Evolutionary conservation across 2,888 invertebrate species (phyloP).

Genomic region (Ecdyonurus torrentis): DNA sequence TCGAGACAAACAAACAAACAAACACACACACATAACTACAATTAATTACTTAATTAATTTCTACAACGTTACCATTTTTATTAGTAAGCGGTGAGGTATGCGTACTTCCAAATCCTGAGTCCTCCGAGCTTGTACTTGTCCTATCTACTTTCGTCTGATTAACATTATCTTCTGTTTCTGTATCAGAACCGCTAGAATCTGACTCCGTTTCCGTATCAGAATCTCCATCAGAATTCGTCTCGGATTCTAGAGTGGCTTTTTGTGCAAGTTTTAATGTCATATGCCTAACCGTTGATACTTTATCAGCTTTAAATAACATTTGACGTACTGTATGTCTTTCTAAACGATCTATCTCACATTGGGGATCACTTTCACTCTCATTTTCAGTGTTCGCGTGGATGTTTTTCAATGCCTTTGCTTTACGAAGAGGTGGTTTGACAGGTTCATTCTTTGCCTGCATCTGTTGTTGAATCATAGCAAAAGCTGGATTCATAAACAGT

Average conservation of each 20-base stretch:
- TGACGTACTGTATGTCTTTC: neutral
- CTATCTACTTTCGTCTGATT: slow-evolving; percentile 16
- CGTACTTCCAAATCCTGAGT: slow-evolving; percentile 55
- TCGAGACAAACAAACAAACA: no score
- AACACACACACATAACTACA: no score
- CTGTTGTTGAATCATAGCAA: neutral
- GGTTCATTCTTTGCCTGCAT: neutral
- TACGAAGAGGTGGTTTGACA: neutral
- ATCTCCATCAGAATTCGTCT: neutral
- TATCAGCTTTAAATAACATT: neutral
- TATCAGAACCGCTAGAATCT: slow-evolving; percentile 9
- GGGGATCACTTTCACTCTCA: neutral
- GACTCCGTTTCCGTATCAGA: slow-evolving; percentile 6
- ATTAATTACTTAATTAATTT: no score
- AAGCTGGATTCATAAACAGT: neutral
- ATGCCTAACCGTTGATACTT: slow-evolving; percentile 10
- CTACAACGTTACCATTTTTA: neutral
- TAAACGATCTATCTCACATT: neutral
- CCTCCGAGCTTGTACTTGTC: slow-evolving; percentile 61
- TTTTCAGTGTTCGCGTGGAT: neutral
- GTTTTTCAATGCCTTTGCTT: neutral
- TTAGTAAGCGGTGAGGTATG: slow-evolving; percentile 22
- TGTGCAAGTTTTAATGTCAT: slow-evolving; percentile 16
- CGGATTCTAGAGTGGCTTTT: slow-evolving; percentile 13
- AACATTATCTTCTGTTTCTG: slow-evolving; percentile 21